phyloP scores from a whole-genome alignment of 2,113 vertebrate genomes.

The Actenoides lindsayi region DNA sequence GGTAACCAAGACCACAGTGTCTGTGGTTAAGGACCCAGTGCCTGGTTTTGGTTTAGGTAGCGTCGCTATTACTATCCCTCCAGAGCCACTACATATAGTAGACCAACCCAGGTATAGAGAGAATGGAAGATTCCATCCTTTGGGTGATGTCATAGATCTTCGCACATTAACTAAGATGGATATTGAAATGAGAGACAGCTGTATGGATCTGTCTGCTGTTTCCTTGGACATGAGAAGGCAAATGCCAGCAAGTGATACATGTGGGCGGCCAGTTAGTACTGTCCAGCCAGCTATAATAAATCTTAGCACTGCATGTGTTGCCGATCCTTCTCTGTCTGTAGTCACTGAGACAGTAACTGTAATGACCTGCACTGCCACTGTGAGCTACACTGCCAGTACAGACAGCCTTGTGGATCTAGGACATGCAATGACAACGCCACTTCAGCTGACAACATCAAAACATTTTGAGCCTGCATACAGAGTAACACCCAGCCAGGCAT shows the following conservation, averaged over 20 bases:
- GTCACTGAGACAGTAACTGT: slow-evolving; percentile 81
- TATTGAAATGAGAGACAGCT: slow-evolving; percentile 80
- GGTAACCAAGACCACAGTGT: slow-evolving; percentile 80
- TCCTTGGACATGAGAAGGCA: slow-evolving; percentile 80
- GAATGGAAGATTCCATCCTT: slow-evolving; percentile 81
- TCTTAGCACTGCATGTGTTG: slow-evolving; percentile 83
- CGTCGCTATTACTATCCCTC: slow-evolving; percentile 70
- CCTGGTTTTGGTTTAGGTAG: slow-evolving; percentile 73
- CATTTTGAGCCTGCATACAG: slow-evolving; percentile 82
- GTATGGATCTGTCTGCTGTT: slow-evolving; percentile 82
- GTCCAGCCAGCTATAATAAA: slow-evolving; percentile 93
- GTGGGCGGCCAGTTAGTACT: slow-evolving; percentile 84
- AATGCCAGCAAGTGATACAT: slow-evolving; percentile 73
- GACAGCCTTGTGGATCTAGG: slow-evolving; percentile 86
- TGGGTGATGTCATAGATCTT: slow-evolving; percentile 90
- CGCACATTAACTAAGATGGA: slow-evolving; percentile 85
- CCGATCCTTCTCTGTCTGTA: slow-evolving; percentile 77
- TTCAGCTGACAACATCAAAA: slow-evolving; percentile 88
- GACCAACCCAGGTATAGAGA: slow-evolving; percentile 79
- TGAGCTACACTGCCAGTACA: slow-evolving; percentile 78
- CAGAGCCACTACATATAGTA: slow-evolving; percentile 75
- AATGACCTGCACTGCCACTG: slow-evolving; percentile 82
- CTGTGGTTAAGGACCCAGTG: slow-evolving; percentile 75
- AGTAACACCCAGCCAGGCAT: slow-evolving; percentile 71
- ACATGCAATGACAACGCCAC: slow-evolving; percentile 77